Base-by-base conservation (phyloP, 1,140 invertebrate genomes). In the Armadillidium nasatum region DNA sequence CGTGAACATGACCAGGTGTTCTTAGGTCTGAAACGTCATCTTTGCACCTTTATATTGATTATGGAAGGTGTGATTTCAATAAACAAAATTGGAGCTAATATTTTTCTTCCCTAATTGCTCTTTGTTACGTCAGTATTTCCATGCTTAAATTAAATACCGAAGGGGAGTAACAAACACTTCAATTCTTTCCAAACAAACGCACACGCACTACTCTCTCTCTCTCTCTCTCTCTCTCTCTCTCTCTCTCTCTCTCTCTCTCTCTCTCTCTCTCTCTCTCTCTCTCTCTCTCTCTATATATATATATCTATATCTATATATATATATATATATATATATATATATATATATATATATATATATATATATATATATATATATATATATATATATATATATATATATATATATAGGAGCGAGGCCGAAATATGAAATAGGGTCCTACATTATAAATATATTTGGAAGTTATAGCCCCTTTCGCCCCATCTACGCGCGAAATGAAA, bases 1-100 rank as follows among this genome's bases (percentile, higher is more conserved):
- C 19, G 50, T 60, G 50, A 15, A 60, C 7, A 60, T 4, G 50
- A 60, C 50, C 50, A 60, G 50, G 50, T 60, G 50, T 60, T 13
- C 50, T 15, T 19, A 60, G 50, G 2, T 60, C 50, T 60, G 50
- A 60, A 33, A 60, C 19, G 50, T 60, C 50, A 60, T 60, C 50
- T 60, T 60, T 60, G 19, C 50, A 60, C 50, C 50, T 60, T 60
- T 60, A 60, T 60, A 60, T 60, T 60, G 50, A 60, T 60, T 60
- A 60, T 7, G 50, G 11, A 60, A 60, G 50, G 50, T 60, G 50
- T 60, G 50, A 60, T 60, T 60, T 60, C 50, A 60, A 60, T 60
- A 60, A 60, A 60, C 11, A 60, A 60, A 60, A 60, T 60, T 60
- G 11, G 50, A 19, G 50, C 50, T 60, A 15, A 60, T 60, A 60